Evolutionary conservation across 35 echinoderm and acorn worm genomes (phyloP).

Genomic region (Ptychodera flava): DNA sequence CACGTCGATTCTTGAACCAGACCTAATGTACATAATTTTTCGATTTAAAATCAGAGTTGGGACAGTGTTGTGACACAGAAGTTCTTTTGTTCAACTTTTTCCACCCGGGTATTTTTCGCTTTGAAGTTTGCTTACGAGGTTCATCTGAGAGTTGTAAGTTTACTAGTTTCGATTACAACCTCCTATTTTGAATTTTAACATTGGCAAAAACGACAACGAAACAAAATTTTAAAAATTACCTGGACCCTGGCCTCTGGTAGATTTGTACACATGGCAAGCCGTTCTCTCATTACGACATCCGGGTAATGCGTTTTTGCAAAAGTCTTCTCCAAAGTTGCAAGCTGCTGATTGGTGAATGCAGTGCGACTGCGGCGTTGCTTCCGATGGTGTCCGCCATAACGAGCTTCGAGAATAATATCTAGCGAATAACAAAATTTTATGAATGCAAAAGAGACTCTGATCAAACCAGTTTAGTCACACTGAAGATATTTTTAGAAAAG

Average conservation of each 20-base stretch:
- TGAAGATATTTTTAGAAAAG: not conserved
- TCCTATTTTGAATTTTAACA: no score
- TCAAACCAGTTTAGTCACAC: not conserved
- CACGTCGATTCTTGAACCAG: constrained; percentile 97
- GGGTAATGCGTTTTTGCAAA: constrained; percentile 23
- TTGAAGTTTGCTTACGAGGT: no score
- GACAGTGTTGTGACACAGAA: no score
- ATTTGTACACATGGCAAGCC: constrained; percentile 19
- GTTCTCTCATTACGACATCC: constrained; percentile 19
- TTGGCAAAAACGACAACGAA: no score
- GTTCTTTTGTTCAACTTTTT: no score
- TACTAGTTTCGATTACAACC: no score
- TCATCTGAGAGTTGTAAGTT: no score
- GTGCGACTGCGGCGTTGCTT: constrained; percentile 16
- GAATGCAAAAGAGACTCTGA: no score
- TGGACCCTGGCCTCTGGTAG: constrained; percentile 16
- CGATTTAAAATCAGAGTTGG: no score
- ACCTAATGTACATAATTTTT: no score
- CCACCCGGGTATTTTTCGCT: no score
- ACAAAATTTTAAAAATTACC: constrained; percentile 4
- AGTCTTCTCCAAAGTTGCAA: constrained; percentile 6
- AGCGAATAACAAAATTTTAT: not conserved
- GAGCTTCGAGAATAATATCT: constrained; percentile 19
- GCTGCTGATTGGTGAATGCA: constrained; percentile 21
- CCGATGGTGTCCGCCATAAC: constrained; percentile 3